Conservation (phyloP, 2,888 invertebrate species). For the Thymelicus sylvestris region DNA sequence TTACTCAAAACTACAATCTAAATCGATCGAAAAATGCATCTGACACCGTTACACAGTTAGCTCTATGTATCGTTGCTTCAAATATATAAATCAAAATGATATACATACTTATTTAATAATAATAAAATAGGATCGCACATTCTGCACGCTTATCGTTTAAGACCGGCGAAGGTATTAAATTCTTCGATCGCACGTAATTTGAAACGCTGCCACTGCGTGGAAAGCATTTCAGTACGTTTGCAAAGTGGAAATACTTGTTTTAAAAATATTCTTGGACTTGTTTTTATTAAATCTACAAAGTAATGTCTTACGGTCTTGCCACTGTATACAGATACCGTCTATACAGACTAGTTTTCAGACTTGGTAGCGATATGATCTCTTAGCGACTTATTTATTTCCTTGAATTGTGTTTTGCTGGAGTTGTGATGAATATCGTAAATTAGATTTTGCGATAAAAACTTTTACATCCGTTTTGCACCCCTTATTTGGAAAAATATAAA, state of each 20-base stretch:
- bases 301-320: slow-evolving; percentile 7
- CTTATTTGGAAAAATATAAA: not conserved
- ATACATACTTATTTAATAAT: not conserved
- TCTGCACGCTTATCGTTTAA: slow-evolving; percentile 27
- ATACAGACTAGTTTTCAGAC: not conserved
- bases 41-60: too few relatives aligned
- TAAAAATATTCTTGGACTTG: slow-evolving; percentile 17
- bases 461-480: not conserved
- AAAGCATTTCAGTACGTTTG: slow-evolving; percentile 29
- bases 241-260: slow-evolving; percentile 33
- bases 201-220: slow-evolving; percentile 27
- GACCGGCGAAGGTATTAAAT: slow-evolving; percentile 30
- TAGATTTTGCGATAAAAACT: slow-evolving; percentile 3
- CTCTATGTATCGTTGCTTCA: not conserved
- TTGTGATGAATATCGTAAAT: slow-evolving; percentile 5
- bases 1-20: too few relatives aligned
- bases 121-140: slow-evolving; percentile 14
- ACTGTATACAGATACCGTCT: not conserved
- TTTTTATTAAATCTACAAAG: slow-evolving; percentile 25
- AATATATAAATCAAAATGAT: slow-evolving; percentile 1
- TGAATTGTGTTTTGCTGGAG: not conserved
- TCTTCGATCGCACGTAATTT: slow-evolving; percentile 33
- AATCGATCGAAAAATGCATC: too few relatives aligned
- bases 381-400: not conserved
- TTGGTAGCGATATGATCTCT: not conserved